Conservation (phyloP, 2,888 invertebrate species). For the Acronicta psi region DNA sequence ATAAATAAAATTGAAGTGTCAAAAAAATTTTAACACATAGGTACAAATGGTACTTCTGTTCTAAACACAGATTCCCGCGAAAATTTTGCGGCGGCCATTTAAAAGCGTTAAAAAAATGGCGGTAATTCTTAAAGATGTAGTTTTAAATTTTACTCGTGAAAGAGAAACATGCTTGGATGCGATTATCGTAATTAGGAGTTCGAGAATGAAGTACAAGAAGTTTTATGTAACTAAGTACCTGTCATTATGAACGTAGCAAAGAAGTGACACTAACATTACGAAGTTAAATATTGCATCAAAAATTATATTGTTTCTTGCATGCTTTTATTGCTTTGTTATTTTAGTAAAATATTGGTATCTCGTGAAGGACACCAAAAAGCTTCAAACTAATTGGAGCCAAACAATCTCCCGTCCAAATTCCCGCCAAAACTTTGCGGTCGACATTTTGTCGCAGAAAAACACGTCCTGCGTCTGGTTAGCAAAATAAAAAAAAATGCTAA, state of each 20-base stretch:
- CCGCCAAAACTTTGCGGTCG: constrained; percentile 31
- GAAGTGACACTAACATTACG: too few relatives aligned
- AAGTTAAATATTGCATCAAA: too few relatives aligned
- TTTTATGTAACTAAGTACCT: neutral
- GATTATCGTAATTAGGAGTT: neutral
- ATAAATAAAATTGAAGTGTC: too few relatives aligned
- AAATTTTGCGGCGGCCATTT: constrained; percentile 65
- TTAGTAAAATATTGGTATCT: neutral
- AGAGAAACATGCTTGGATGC: constrained; percentile 2
- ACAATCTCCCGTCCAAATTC: constrained; percentile 24
- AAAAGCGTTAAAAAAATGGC: constrained; percentile 63
- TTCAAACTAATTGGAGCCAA: constrained; percentile 32
- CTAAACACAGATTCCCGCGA: constrained; percentile 42
- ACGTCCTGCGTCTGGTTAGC: constrained; percentile 40
- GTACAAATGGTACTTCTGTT: constrained; percentile 35
- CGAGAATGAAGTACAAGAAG: neutral
- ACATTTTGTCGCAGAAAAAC: constrained; percentile 47
- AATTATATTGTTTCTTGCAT: too few relatives aligned
- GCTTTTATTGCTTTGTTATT: neutral
- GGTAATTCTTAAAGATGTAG: constrained; percentile 61
- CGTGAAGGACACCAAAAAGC: neutral
- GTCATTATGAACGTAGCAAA: neutral
- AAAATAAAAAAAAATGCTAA: constrained; percentile 56
- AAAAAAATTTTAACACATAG: neutral
- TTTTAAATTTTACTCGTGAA: constrained; percentile 50